Conservation (phyloP, 1,140 invertebrate species). For the Drosophila leontia region DNA sequence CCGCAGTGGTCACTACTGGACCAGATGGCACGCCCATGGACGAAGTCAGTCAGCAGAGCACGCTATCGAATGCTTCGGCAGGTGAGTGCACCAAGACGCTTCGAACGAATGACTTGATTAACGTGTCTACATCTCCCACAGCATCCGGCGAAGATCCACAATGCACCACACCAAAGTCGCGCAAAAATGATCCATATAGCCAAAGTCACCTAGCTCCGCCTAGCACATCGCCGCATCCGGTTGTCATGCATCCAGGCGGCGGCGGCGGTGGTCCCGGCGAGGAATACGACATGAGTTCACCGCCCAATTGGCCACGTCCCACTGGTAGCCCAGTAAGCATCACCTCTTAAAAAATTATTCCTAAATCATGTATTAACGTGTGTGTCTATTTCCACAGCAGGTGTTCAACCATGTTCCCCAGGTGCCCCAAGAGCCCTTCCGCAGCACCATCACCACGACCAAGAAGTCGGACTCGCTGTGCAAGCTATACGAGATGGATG, state of each 20-base stretch:
- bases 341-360: not conserved
- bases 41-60: slow-evolving; percentile 96
- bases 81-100: slow-evolving; percentile 86
- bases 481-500: slow-evolving; percentile 98
- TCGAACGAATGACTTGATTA: not conserved
- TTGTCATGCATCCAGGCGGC: slow-evolving; percentile 84
- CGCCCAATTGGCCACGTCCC: slow-evolving; percentile 93
- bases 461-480: slow-evolving; percentile 95
- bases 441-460: slow-evolving; percentile 86
- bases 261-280: slow-evolving; percentile 91
- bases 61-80: slow-evolving; percentile 94
- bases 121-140: slow-evolving; percentile 78
- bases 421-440: slow-evolving; percentile 91
- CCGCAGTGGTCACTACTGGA: slow-evolving; percentile 94
- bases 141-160: slow-evolving; percentile 94
- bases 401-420: slow-evolving; percentile 94
- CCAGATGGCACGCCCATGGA: slow-evolving; percentile 94
- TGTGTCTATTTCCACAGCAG: slow-evolving; percentile 87
- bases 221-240: slow-evolving; percentile 90
- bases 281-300: slow-evolving; percentile 95
- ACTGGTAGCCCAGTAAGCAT: slow-evolving; percentile 93
- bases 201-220: slow-evolving; percentile 91
- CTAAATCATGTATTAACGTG: not conserved
- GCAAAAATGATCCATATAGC: slow-evolving; percentile 87
- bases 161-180: slow-evolving; percentile 90